Conservation (phyloP, 2,888 invertebrate genomes). For the Macrosiphum euphorbiae region DNA sequence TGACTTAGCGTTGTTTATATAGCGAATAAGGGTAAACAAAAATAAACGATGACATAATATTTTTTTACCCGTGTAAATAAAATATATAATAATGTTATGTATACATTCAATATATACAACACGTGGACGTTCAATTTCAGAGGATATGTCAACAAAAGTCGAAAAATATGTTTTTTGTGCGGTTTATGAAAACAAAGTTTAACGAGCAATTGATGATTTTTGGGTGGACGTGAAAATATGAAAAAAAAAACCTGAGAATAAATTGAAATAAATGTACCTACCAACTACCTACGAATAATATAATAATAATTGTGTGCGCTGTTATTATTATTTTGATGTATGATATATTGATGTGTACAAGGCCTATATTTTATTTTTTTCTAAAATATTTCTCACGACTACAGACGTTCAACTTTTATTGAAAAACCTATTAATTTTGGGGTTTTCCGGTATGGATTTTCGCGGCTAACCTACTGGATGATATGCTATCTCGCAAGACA, state of each 20-base stretch:
- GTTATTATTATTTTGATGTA: neutral
- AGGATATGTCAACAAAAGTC: neutral
- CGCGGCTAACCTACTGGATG: neutral
- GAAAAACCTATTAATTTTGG: neutral
- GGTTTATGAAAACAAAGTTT: neutral
- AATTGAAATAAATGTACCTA: neutral
- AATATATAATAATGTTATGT: neutral
- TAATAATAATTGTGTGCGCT: neutral
- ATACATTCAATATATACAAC: neutral
- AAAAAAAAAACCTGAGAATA: neutral
- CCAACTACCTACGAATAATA: neutral
- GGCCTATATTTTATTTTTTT: neutral
- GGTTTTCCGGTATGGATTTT: neutral
- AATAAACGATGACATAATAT: neutral
- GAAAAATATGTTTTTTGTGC: neutral
- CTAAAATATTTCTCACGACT: neutral
- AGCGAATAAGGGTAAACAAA: neutral
- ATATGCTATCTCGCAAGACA: too few relatives aligned
- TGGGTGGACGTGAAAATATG: neutral
- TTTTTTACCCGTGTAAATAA: neutral
- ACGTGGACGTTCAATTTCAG: neutral
- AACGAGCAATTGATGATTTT: neutral
- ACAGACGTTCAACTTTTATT: neutral
- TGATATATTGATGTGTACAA: neutral
- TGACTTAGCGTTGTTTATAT: neutral